Evolutionary conservation across 2,888 invertebrate species (phyloP), one percentile per base, ranked within the genome.

Genomic region (Latheticus oryzae): DNA sequence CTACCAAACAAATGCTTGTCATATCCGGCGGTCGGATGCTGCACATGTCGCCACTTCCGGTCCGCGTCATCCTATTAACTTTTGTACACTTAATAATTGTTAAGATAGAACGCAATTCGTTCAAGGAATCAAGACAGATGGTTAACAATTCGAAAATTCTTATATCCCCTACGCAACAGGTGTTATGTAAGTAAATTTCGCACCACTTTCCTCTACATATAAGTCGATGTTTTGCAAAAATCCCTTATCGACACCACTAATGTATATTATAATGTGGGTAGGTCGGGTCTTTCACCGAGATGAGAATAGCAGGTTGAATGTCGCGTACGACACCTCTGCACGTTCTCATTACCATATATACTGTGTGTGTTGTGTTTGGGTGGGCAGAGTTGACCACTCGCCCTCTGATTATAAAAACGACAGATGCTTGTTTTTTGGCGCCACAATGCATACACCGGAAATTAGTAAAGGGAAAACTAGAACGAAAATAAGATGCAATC

Each of bases 281-380:
- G 65, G 54, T 61, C 66, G 67, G 68, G 66, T 71, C 71, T 71
- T 70, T 71, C 70, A 69, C 71, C 66, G 65, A 58, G 64, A 64
- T 64, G 65, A 63, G 66, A 66, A 65, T 61, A 67, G 66, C 71
- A 71, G 71, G 71, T 71, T 69, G 70, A 71, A 67, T 66, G 69
- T 65, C 65, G 67, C 60, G 30, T 63, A 61, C 54, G 64, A 69
- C 71, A 69, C 71, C 71, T 71, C 69, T 68, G 70, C 69, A 66
- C 60, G 62, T 63, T 61, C 64, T 66, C 60, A 66, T 68, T 70
- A 59, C 63, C 63, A 66, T 66, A 62, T 55, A 55, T 33, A 13
- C 15, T 12, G 33, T 33, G 23, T 21, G 7, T 21, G 5, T 21
- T 21, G 23, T 21, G 23, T 21, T 7, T 21, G 23, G 23, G 5